Evolutionary conservation across 1,140 invertebrate species (phyloP), one percentile per base, ranked within the genome.

Genomic region (Metopolophium dirhodum): DNA sequence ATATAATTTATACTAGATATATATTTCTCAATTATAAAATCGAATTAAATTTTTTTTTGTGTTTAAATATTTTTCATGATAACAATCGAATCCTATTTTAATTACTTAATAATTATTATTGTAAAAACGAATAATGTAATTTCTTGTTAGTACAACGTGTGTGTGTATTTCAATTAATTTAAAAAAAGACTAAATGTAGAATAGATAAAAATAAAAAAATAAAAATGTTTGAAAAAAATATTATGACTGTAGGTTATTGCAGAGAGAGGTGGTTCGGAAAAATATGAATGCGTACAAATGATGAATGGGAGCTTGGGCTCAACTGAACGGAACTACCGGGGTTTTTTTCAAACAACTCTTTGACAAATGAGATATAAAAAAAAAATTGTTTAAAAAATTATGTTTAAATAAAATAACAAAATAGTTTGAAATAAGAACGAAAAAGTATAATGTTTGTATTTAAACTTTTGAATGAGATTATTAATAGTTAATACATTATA

Each of bases 361-460:
- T 92, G 90, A 92, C 90, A 92, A 92, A 92, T 92, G 90, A 92
- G 90, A 83, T 92, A 68, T 35, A n/a, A 91, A 91, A 91, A 91
- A 91, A 57, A 68, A 68, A 91, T 37, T n/a, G 18, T 68, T 45
- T 30, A n/a, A 91, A 82, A 91, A 83, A 82, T 83, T 49, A 35
- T 68, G 68, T 91, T 91, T 82, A 35, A 82, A 49, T 82, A 82
- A 77, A 37, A 91, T 49, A 77, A 7, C 18, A 8, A 61, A 41
- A 14, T 51, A 51, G 20, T 88, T 54, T 57, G 20, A 89, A 35
- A 37, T 2, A 7, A 90, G 26, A n/a, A 41, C 35, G 2, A 41
- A 41, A 22, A 90, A 37, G 37, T 23, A 26, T 2, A 11, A 37
- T 54, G 11, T 26, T 45, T 11, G 18, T 20, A 49, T 87, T n/a